Evolutionary conservation across 2,113 vertebrate species (phyloP).

Genomic region (sheep (Ovis aries)): DNA sequence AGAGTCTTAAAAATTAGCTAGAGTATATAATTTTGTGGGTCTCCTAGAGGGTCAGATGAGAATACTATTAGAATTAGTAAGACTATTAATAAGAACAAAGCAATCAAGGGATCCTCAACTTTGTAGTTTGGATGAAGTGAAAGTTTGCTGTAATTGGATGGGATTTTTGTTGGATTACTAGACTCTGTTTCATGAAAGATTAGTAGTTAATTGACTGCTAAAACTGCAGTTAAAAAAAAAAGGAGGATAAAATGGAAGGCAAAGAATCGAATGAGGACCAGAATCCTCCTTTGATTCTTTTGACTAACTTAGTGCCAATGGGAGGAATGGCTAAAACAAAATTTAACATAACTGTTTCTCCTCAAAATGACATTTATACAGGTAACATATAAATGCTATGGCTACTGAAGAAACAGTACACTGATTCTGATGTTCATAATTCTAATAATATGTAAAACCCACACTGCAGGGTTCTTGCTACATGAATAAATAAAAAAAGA

Average conservation of each 20-base stretch:
- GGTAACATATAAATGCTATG: not conserved
- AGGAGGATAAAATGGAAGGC: not conserved
- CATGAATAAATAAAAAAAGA: not conserved
- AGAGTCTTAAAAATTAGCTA: too few relatives aligned
- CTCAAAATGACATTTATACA: not conserved
- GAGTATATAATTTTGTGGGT: too few relatives aligned
- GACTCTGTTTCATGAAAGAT: not conserved
- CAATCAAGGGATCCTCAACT: not conserved
- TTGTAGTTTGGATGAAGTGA: not conserved
- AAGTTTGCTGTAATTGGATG: not conserved
- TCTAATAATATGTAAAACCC: not conserved
- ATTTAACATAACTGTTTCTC: too few relatives aligned
- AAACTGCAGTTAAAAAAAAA: not conserved
- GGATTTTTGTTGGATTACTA: not conserved
- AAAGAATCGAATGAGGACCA: not conserved
- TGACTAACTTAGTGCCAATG: not conserved
- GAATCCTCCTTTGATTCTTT: not conserved
- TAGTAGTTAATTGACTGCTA: not conserved
- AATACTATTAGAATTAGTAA: too few relatives aligned
- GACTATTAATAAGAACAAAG: too few relatives aligned
- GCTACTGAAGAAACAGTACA: not conserved
- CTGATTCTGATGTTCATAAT: not conserved
- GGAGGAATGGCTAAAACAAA: not conserved
- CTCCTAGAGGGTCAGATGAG: too few relatives aligned
- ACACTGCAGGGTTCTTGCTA: rapidly evolving